Percentiles rank a stretch among this genome's conserved stretches.
phyloP scores from a whole-genome alignment of 2,797 vertebrate species.

The Enteromius paludinosus region DNA sequence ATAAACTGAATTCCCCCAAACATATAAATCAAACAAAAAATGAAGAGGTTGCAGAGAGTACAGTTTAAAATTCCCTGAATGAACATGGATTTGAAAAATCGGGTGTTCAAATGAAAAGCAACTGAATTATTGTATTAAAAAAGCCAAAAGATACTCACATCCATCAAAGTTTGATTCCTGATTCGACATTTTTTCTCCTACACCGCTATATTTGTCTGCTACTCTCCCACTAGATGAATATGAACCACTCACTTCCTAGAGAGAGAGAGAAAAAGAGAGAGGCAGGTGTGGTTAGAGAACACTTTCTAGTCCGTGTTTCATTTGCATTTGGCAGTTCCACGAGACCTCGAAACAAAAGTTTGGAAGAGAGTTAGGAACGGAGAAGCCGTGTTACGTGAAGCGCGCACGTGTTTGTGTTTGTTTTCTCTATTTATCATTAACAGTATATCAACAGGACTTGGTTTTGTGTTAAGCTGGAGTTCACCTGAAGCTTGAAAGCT shows the following conservation, averaged over 20 bases:
- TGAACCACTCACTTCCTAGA: constrained; percentile 53
- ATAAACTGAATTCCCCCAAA: not conserved
- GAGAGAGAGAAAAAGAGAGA: constrained; percentile 24
- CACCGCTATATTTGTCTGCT: constrained; percentile 36
- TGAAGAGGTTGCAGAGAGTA: not conserved
- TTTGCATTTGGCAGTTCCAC: constrained; percentile 46
- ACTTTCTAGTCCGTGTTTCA: constrained; percentile 17
- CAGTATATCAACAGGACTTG: constrained; percentile 35
- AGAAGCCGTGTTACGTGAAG: not conserved
- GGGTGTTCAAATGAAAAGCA: not conserved
- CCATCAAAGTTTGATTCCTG: constrained; percentile 40
- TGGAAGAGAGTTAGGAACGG: not conserved
- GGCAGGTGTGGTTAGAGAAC: constrained; percentile 39
- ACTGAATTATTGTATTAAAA: not conserved
- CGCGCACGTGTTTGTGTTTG: not conserved
- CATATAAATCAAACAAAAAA: constrained; percentile 1
- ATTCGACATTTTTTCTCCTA: constrained; percentile 41
- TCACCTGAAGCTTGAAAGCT: constrained; percentile 19
- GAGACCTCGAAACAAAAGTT: constrained; percentile 9
- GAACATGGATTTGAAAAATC: not conserved
- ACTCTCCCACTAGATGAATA: constrained; percentile 18
- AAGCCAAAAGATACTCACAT: constrained; percentile 52
- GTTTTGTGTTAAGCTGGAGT: constrained; percentile 41
- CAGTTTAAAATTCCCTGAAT: not conserved
- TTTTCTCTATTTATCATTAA: constrained; percentile 45